Conservation (phyloP, 2,113 vertebrate species). For the Aphyosemion australe region DNA sequence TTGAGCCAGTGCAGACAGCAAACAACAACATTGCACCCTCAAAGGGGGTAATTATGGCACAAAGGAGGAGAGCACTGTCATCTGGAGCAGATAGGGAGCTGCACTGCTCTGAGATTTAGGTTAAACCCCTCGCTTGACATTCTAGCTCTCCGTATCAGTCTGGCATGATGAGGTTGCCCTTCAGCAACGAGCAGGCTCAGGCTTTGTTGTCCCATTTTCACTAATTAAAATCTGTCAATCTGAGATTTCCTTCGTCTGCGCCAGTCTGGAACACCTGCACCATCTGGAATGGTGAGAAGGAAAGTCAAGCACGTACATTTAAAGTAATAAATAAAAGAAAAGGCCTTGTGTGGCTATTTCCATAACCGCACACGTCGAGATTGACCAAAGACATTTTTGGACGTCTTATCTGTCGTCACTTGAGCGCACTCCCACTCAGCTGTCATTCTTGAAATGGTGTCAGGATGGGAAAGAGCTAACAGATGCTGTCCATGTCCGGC, state of each 20-base stretch:
- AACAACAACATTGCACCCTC: constrained; percentile 29
- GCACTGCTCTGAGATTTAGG: constrained; percentile 54
- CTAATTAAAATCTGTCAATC: constrained; percentile 16
- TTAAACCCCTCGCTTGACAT: constrained; percentile 58
- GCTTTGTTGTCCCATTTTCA: constrained; percentile 17
- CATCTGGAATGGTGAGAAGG: not conserved
- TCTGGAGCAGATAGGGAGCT: constrained; percentile 10
- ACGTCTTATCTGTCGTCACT: constrained; percentile 48
- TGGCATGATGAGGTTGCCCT: constrained; percentile 22
- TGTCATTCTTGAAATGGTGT: constrained; percentile 65
- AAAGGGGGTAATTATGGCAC: constrained; percentile 22
- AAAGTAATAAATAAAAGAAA: not conserved
- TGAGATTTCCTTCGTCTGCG: not conserved
- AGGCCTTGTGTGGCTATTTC: constrained; percentile 42
- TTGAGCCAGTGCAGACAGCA: constrained; percentile 9
- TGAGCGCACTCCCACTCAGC: constrained; percentile 62
- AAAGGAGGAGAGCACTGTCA: constrained; percentile 27
- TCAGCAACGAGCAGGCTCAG: constrained; percentile 13
- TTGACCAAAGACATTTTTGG: constrained; percentile 69
- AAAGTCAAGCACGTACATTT: no score
- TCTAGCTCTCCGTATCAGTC: constrained; percentile 30
- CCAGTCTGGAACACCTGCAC: not conserved
- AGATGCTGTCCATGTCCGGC: constrained; percentile 21
- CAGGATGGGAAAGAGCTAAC: constrained; percentile 48
- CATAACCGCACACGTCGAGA: constrained; percentile 25